Evolutionary conservation across 2,888 invertebrate genomes (phyloP).

Genomic region (Serrognathus titanus): DNA sequence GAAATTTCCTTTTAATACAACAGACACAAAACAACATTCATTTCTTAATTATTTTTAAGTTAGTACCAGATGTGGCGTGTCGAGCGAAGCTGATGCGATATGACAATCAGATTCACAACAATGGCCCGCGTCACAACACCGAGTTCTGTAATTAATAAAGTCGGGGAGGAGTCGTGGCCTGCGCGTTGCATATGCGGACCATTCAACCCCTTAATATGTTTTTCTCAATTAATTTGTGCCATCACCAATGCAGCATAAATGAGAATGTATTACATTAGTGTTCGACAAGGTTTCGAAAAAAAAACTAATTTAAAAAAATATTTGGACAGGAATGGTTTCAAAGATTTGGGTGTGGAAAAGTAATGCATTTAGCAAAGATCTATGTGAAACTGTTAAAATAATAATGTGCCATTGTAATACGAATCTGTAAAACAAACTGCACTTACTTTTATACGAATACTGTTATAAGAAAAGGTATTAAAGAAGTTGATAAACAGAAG

Average conservation of each 20-base stretch:
- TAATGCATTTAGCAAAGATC: no score
- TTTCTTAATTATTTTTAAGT: constrained; percentile 34
- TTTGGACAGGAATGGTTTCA: no score
- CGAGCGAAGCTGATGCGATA: constrained; percentile 42
- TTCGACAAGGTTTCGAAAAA: no score
- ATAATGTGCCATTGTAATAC: no score
- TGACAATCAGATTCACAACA: constrained; percentile 46
- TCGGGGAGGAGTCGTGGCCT: constrained; percentile 29
- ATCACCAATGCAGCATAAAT: neutral
- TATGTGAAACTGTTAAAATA: no score
- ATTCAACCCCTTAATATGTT: constrained; percentile 9
- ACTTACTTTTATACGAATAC: no score
- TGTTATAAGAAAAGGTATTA: no score
- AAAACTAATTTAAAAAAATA: no score
- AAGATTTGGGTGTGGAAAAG: no score
- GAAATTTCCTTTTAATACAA: neutral
- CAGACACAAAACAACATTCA: constrained; percentile 1
- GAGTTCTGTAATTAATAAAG: constrained; percentile 49
- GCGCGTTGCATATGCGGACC: constrained; percentile 18
- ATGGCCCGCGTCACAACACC: constrained; percentile 47
- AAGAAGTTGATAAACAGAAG: no score
- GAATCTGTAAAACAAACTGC: no score
- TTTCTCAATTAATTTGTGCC: neutral
- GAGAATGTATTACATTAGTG: neutral
- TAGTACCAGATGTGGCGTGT: constrained; percentile 39